Evolutionary conservation across 2,113 vertebrate genomes (phyloP), one percentile per base, ranked within the genome.

Genomic region (Cochlearius cochlearius): DNA sequence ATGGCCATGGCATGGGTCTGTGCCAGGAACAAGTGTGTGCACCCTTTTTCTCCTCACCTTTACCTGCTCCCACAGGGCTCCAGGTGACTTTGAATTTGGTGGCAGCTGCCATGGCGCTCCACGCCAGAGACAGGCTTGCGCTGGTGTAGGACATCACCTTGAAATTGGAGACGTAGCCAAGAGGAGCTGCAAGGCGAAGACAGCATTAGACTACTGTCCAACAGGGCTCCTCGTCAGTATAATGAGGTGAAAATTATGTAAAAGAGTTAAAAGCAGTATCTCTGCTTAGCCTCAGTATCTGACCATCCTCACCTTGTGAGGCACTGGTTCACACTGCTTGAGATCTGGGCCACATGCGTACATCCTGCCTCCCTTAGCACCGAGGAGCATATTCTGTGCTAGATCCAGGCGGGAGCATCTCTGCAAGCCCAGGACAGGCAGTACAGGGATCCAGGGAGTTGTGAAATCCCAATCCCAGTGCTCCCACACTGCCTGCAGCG

Each of bases 21-120:
- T 39, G 32, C 20, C 41, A 67, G 52, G 47, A 67, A 77, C 2
- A 4, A 26, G 38, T 29, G 34, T 1, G 9, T 25, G 30, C 32
- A 50, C 32, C 12, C 17, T 29, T 58, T 30, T 23, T 77, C 77
- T 50, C 41, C 96, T 94, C 63, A 97, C 97, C 96, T 85, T 77
- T 71, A 3, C n/a, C 81, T 9, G 45, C 38, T 62, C 74, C 93
- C 45, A 69, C 38, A 8, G 97, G 94, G 32, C 94, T 98, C 99
- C 99, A 99, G 62, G 98, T 97, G 43, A 99, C 94, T 94, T 98
- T 98, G 97, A 99, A 99, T 75, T 98, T 99, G 4, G 99, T 98
- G 59, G 99, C 99, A n/a, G 98, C 98, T 10, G 98, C 98, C 1
- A 98, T 98, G 38, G 98, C 92, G 56, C 98, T 98, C 99, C 99